Evolutionary conservation across 2,888 invertebrate genomes (phyloP).

Genomic region (Leptopilina drosophilae): DNA sequence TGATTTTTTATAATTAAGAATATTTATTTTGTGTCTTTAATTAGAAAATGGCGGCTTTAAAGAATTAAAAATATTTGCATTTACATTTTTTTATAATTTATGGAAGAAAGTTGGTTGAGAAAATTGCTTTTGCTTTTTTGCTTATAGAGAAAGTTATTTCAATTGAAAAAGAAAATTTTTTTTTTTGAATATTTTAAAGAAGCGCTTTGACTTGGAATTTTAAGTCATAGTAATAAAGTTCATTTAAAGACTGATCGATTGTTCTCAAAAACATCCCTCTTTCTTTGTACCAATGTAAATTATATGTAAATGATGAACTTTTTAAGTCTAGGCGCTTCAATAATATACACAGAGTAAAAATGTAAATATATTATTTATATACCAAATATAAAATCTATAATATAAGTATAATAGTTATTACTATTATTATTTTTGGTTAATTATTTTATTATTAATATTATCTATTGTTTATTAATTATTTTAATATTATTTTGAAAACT

Average conservation of each 20-base stretch:
- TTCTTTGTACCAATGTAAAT: slow-evolving; percentile 32
- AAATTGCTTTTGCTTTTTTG: background rate
- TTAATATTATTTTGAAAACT: no score
- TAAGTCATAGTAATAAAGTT: background rate
- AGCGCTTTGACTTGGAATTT: background rate
- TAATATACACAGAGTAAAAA: slow-evolving; percentile 15
- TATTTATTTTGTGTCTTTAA: no score
- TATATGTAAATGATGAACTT: slow-evolving; percentile 34
- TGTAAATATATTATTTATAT: slow-evolving; percentile 39
- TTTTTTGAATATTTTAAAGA: slow-evolving; percentile 19
- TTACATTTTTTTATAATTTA: background rate
- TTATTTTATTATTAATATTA: no score
- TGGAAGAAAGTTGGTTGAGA: background rate
- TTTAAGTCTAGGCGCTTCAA: slow-evolving; percentile 18
- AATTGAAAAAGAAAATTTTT: background rate
- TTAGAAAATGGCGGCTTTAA: no score
- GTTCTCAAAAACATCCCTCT: slow-evolving; percentile 2
- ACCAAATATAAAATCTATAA: slow-evolving; percentile 22
- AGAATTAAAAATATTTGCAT: background rate
- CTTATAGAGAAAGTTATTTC: background rate
- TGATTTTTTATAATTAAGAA: no score
- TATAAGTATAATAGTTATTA: no score
- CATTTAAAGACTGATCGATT: slow-evolving; percentile 28
- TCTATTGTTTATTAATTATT: no score
- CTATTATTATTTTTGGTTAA: no score